Evolutionary conservation across 2,797 vertebrate species (phyloP).

Genomic region (Rhinogobio ventralis): DNA sequence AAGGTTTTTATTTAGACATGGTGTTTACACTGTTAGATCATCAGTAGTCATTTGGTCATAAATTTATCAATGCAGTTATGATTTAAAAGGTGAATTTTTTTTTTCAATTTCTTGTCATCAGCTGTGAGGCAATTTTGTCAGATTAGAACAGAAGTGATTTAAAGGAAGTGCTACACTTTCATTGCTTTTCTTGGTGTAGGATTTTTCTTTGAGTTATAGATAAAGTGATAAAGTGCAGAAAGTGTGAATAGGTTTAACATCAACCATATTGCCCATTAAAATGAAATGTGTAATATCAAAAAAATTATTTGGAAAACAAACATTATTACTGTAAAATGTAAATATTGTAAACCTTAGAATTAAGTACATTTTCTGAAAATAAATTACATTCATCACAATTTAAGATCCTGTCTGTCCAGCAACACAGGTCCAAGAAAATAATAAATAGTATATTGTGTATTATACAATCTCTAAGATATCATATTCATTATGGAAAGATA

Average conservation of each 20-base stretch:
- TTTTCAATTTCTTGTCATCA: too few relatives aligned
- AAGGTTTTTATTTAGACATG: background rate
- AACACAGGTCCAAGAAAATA: conserved; percentile 22
- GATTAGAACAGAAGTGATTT: background rate
- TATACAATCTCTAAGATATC: background rate
- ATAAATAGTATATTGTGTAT: conserved; percentile 15
- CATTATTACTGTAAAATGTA: background rate
- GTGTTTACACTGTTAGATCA: background rate
- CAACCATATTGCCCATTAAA: background rate
- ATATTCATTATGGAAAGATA: conserved; percentile 14
- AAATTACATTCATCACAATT: conserved; percentile 9
- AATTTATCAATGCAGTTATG: background rate
- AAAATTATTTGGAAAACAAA: background rate
- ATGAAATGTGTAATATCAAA: conserved; percentile 15
- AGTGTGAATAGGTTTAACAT: background rate
- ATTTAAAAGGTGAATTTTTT: background rate
- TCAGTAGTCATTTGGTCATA: background rate
- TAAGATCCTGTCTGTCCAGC: conserved; percentile 35
- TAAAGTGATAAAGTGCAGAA: conserved; percentile 22
- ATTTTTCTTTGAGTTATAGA: background rate
- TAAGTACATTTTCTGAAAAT: conserved; percentile 11
- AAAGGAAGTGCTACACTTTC: background rate
- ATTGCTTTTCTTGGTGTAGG: too few relatives aligned
- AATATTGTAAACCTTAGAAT: background rate
- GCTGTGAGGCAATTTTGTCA: too few relatives aligned